These are phyloP conservation scores for Vesta saturnalis DNA, from an alignment of 2,888 invertebrate genomes.

Conservation along the genomic window DNA sequence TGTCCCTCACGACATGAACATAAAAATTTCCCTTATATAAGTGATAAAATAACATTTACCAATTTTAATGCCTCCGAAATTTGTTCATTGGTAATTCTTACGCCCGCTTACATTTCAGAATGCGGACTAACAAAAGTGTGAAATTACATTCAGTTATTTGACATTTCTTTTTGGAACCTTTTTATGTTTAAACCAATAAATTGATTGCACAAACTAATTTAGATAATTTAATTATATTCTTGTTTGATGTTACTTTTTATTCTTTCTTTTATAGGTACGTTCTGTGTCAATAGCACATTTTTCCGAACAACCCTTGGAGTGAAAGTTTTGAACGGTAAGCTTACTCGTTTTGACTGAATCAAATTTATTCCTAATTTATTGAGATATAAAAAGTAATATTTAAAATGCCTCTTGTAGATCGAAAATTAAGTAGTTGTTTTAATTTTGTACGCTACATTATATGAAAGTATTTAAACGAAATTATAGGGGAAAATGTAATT, in stretches of 20 bases:
- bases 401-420: neutral
- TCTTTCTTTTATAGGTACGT: neutral
- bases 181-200: no score
- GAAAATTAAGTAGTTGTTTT: no score
- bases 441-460: no score
- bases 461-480: no score
- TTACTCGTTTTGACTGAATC: neutral
- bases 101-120: neutral
- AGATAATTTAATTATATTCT: neutral
- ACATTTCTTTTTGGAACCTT: no score
- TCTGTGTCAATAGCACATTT: neutral
- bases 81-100: conserved; percentile 2
- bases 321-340: neutral
- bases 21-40: conserved; percentile 8
- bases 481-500: conserved; percentile 18
- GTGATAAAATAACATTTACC: neutral
- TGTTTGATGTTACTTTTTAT: neutral
- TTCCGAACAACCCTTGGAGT: neutral
- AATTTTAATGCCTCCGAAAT: neutral
- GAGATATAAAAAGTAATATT: conserved; percentile 1
- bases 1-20: conserved; percentile 3
- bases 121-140: no score
- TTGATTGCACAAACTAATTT: neutral
- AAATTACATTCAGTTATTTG: no score
- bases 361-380: neutral